These are phyloP conservation scores for Microplitis manilae DNA, from an alignment of 2,888 invertebrate species.

Conservation along the genomic window DNA sequence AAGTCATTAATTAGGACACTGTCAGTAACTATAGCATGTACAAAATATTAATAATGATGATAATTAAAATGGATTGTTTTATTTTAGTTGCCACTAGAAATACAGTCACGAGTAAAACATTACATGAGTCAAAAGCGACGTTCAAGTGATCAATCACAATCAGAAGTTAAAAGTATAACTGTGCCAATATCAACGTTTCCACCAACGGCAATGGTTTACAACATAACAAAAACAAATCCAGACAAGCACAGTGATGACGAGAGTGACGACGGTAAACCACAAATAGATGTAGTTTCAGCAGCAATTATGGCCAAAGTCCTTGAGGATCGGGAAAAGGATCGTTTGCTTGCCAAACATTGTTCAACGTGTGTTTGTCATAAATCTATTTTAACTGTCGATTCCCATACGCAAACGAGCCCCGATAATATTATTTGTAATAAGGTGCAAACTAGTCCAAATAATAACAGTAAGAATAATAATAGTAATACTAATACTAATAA, in stretches of 20 bases:
- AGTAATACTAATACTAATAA: slow-evolving; percentile 37
- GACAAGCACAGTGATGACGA: slow-evolving; percentile 72
- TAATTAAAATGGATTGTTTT: slow-evolving; percentile 7
- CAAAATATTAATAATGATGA: not conserved
- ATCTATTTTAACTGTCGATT: slow-evolving; percentile 64
- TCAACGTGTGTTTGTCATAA: slow-evolving; percentile 83
- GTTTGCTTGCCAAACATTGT: slow-evolving; percentile 85
- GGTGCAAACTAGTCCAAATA: slow-evolving; percentile 26
- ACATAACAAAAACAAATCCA: slow-evolving; percentile 65
- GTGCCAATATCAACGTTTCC: slow-evolving; percentile 87
- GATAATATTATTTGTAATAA: not conserved
- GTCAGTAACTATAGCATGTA: not conserved
- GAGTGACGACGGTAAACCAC: slow-evolving; percentile 74
- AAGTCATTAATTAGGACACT: not conserved
- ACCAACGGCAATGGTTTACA: slow-evolving; percentile 87
- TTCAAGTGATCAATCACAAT: slow-evolving; percentile 72
- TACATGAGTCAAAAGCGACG: slow-evolving; percentile 80
- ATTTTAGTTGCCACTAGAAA: slow-evolving; percentile 88
- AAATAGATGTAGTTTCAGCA: slow-evolving; percentile 85
- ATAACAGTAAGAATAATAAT: slow-evolving; percentile 48
- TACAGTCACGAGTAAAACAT: slow-evolving; percentile 90
- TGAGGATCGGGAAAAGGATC: slow-evolving; percentile 88
- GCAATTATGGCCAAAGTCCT: slow-evolving; percentile 93
- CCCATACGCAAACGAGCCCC: slow-evolving; percentile 63
- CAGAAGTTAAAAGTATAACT: slow-evolving; percentile 78